Evolutionary conservation across 2,113 vertebrate species (phyloP).

Genomic region (Centrocercus urophasianus): DNA sequence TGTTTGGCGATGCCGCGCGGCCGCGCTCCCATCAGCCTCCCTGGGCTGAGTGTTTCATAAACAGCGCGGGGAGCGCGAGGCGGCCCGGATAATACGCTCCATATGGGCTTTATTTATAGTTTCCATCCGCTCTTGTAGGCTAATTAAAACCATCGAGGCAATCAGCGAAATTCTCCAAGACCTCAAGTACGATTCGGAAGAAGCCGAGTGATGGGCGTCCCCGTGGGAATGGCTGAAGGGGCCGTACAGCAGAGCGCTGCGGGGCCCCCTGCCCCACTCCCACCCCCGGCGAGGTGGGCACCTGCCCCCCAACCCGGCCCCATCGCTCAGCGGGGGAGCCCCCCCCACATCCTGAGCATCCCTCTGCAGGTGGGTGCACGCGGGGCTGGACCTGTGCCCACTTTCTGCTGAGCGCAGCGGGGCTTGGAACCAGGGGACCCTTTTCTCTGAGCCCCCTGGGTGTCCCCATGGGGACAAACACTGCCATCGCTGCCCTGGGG

Average conservation of each 20-base stretch:
- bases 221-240: conserved; percentile 21
- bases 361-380: accelerated
- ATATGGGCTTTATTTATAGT: conserved; percentile 87
- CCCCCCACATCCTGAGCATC: background rate
- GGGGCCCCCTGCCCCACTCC: background rate
- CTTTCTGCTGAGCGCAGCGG: accelerated
- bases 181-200: conserved; percentile 96
- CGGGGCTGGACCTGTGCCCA: background rate
- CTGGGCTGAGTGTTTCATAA: conserved; percentile 77
- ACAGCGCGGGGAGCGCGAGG: conserved; percentile 61
- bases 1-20: conserved; percentile 40
- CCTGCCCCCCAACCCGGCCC: background rate
- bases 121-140: conserved; percentile 86
- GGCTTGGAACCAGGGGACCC: background rate
- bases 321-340: too few relatives aligned
- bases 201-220: conserved; percentile 84
- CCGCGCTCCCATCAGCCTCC: conserved; percentile 51
- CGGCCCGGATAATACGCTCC: conserved; percentile 77
- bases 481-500: background rate
- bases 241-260: background rate
- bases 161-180: conserved; percentile 96
- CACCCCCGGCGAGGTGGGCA: background rate
- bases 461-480: background rate
- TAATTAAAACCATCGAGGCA: conserved; percentile 95
- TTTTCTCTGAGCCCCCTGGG: accelerated